Percentiles rank a stretch among this genome's conserved stretches.
phyloP scores from a whole-genome alignment of 2,113 vertebrate genomes.

The Alces alces region DNA sequence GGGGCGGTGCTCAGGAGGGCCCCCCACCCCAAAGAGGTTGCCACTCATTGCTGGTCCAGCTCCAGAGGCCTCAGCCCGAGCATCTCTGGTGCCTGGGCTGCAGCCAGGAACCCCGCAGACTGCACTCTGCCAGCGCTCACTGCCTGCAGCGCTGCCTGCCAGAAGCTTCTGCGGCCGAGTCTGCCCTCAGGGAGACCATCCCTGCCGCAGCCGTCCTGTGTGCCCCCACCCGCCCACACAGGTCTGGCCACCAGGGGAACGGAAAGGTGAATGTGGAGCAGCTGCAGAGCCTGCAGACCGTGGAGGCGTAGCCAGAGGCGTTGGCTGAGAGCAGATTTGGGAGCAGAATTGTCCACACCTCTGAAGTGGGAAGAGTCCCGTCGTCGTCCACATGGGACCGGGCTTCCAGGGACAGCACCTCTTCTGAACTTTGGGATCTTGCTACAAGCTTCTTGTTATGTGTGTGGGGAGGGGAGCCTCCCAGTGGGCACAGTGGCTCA shows the following conservation, averaged over 20 bases:
- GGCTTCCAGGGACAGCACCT: conserved; percentile 6
- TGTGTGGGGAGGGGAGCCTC: neutral
- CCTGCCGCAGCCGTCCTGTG: neutral
- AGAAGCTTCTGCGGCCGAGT: neutral
- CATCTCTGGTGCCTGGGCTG: neutral
- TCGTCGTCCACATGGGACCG: neutral
- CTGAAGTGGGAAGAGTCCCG: neutral
- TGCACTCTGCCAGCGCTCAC: neutral
- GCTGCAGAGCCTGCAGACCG: conserved; percentile 48
- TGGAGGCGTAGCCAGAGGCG: conserved; percentile 50
- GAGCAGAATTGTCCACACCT: neutral
- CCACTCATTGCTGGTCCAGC: neutral
- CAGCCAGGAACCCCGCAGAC: neutral
- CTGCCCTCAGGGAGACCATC: neutral
- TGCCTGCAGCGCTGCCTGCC: neutral
- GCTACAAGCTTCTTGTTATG: neutral
- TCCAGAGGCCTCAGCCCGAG: neutral
- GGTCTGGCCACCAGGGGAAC: neutral
- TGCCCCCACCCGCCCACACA: neutral
- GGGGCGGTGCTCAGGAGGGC: neutral
- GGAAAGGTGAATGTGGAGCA: conserved; percentile 26
- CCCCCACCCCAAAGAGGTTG: neutral
- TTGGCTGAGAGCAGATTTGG: neutral
- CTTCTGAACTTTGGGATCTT: neutral
- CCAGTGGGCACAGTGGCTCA: neutral